These are phyloP conservation scores for Drosophila anomalata DNA, from an alignment of 2,888 invertebrate genomes.

Conservation along the genomic window DNA sequence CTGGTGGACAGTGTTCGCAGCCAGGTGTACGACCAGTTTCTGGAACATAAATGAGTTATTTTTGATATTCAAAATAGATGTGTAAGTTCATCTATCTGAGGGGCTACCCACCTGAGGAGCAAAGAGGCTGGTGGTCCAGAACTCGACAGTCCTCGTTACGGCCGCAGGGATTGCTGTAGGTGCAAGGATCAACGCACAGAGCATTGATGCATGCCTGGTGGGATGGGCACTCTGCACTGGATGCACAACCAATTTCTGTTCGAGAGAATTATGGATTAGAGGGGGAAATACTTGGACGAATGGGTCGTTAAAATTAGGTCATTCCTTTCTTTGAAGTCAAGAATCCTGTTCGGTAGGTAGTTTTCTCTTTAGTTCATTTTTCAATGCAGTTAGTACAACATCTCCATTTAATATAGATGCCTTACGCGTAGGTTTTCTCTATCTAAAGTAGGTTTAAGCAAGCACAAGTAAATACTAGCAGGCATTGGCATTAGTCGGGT, in stretches of 20 bases:
- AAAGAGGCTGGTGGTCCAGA: slow-evolving; percentile 92
- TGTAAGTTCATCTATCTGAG: too few species aligned
- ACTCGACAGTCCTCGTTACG: slow-evolving; percentile 92
- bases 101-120: slow-evolving; percentile 88
- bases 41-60: slow-evolving; percentile 28
- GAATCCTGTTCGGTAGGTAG: slow-evolving; percentile 70
- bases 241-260: slow-evolving; percentile 91
- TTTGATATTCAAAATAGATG: too few species aligned
- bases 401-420: slow-evolving; percentile 27
- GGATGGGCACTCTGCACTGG: slow-evolving; percentile 91
- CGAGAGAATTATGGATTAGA: slow-evolving; percentile 52
- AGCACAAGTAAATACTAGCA: slow-evolving; percentile 49
- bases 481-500: slow-evolving; percentile 45
- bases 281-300: slow-evolving; percentile 9
- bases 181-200: slow-evolving; percentile 93
- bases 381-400: slow-evolving; percentile 72
- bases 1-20: slow-evolving; percentile 91
- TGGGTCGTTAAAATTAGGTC: slow-evolving; percentile 45
- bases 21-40: slow-evolving; percentile 84
- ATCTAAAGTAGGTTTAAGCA: slow-evolving; percentile 27
- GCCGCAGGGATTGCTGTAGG: slow-evolving; percentile 89
- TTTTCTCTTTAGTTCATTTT: slow-evolving; percentile 56
- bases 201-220: slow-evolving; percentile 92
- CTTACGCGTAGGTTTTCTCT: slow-evolving; percentile 27
- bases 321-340: slow-evolving; percentile 47